Evolutionary conservation across 2,888 invertebrate species (phyloP).

Genomic region (Congeria kusceri): DNA sequence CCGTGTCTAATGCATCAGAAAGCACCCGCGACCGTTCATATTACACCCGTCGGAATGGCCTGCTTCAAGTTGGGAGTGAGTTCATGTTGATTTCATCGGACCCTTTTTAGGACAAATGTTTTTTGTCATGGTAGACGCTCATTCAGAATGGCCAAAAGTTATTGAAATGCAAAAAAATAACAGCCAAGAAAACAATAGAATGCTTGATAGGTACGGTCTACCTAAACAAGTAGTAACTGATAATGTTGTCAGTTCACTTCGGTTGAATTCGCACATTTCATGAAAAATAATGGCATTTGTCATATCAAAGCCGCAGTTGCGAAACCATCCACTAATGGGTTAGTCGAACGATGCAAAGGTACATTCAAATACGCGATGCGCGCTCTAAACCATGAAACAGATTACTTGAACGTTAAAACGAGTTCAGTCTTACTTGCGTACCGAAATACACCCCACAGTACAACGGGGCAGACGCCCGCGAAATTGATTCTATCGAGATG

Average conservation of each 20-base stretch:
- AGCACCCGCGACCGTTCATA: slow-evolving; percentile 52
- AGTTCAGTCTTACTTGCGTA: slow-evolving; percentile 37
- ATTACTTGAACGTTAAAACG: slow-evolving; percentile 28
- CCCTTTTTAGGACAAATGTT: slow-evolving; percentile 76
- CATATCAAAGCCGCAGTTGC: slow-evolving; percentile 50
- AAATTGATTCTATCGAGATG: slow-evolving; percentile 50
- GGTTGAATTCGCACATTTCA: slow-evolving; percentile 44
- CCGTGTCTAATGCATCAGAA: slow-evolving; percentile 48
- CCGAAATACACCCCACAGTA: slow-evolving; percentile 40
- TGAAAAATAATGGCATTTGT: slow-evolving; percentile 50
- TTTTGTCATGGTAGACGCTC: slow-evolving; percentile 73
- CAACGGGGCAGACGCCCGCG: slow-evolving; percentile 44
- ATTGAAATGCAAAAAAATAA: no score
- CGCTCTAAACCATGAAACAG: background rate
- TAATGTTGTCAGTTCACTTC: slow-evolving; percentile 52
- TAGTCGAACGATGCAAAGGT: slow-evolving; percentile 56
- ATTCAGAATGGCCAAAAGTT: slow-evolving; percentile 85
- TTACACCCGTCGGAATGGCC: slow-evolving; percentile 75
- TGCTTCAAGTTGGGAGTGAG: slow-evolving; percentile 55
- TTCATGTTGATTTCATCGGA: slow-evolving; percentile 69
- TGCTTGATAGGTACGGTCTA: slow-evolving; percentile 51
- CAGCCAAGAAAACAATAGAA: slow-evolving; percentile 42
- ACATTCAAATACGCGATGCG: slow-evolving; percentile 52
- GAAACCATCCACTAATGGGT: slow-evolving; percentile 56
- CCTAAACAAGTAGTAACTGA: slow-evolving; percentile 47